phyloP scores from a whole-genome alignment of 2,888 invertebrate species.

The Chymomyza procnemis region DNA sequence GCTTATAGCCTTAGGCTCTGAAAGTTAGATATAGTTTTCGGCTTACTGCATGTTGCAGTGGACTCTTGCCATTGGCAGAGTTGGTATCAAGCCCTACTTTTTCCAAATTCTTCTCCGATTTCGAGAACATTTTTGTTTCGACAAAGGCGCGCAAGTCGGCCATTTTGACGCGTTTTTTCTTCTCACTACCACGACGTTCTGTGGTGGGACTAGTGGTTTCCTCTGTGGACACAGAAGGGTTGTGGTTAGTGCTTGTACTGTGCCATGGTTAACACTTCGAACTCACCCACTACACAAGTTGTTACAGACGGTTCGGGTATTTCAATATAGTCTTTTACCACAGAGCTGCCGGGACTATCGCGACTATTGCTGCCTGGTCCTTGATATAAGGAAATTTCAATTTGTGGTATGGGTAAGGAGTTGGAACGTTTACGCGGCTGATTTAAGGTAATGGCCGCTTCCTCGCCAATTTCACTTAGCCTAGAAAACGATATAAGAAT shows the following conservation, averaged over 20 bases:
- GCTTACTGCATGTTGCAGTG: conserved; percentile 83
- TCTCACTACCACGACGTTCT: conserved; percentile 87
- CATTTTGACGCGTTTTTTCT: conserved; percentile 93
- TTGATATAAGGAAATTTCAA: conserved; percentile 91
- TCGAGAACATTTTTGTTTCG: conserved; percentile 92
- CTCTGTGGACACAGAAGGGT: conserved; percentile 45
- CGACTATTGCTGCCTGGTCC: conserved; percentile 82
- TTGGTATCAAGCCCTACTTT: conserved; percentile 87
- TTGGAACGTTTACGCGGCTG: conserved; percentile 92
- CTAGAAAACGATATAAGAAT: conserved; percentile 78
- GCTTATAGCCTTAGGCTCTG: conserved; percentile 21
- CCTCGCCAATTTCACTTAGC: conserved; percentile 91
- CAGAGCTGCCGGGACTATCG: conserved; percentile 78
- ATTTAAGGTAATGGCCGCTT: conserved; percentile 85
- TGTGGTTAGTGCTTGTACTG: background rate
- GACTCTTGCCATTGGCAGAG: conserved; percentile 80
- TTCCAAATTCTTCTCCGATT: conserved; percentile 93
- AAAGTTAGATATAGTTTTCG: conserved; percentile 26
- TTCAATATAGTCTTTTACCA: conserved; percentile 86
- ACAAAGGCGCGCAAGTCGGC: conserved; percentile 94
- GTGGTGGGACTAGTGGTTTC: conserved; percentile 62
- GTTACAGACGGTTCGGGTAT: conserved; percentile 85
- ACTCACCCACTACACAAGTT: conserved; percentile 66
- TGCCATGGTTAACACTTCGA: background rate
- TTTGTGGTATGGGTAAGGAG: conserved; percentile 95